A percentile compares a stretch with the other conserved stretches of the same genome.
Conservation (phyloP, 1,140 invertebrate species). For the Sarcophaga bullata region DNA sequence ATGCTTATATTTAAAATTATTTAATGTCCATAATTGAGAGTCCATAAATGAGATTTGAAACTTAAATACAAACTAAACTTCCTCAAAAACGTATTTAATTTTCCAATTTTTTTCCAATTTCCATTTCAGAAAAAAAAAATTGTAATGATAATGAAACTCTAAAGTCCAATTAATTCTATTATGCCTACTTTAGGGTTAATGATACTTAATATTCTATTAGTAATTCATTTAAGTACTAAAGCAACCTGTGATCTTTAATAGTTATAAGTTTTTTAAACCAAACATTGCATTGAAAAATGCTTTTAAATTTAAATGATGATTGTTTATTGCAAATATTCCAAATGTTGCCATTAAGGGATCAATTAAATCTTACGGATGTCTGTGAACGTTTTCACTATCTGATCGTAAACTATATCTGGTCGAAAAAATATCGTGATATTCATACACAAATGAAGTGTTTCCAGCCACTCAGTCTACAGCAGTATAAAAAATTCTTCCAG, state of each 20-base stretch:
- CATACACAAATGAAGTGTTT: constrained; percentile 51
- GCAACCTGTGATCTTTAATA: constrained; percentile 16
- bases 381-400: constrained; percentile 50
- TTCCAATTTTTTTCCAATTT: too few relatives aligned
- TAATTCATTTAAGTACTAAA: neutral
- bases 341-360: constrained; percentile 53
- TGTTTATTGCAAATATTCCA: constrained; percentile 56
- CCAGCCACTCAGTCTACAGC: constrained; percentile 50
- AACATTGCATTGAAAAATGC: constrained; percentile 28
- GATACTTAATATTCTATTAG: neutral
- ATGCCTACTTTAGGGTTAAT: neutral
- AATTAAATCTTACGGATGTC: constrained; percentile 53
- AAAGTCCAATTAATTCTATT: neutral
- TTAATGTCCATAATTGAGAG: too few relatives aligned
- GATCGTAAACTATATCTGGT: constrained; percentile 52
- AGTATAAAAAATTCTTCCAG: constrained; percentile 57
- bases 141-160: too few relatives aligned
- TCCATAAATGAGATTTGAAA: too few relatives aligned
- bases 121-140: too few relatives aligned
- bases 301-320: constrained; percentile 54
- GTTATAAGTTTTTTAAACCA: neutral
- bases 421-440: constrained; percentile 51
- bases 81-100: too few relatives aligned
- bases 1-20: too few relatives aligned
- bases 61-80: too few relatives aligned